phyloP scores from a whole-genome alignment of 2,797 vertebrate genomes.

The Danio kyathit region DNA sequence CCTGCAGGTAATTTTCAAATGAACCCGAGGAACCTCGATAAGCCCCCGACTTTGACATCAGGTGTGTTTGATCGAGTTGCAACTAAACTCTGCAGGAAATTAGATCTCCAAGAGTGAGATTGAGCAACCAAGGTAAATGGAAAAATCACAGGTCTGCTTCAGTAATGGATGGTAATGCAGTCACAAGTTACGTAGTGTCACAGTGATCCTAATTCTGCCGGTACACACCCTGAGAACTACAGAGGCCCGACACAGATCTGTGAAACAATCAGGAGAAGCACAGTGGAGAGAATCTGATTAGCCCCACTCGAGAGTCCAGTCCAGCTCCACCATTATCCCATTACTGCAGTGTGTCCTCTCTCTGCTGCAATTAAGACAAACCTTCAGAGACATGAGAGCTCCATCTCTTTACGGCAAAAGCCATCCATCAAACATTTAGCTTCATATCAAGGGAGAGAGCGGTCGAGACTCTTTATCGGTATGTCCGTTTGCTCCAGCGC shows the following conservation, averaged over 20 bases:
- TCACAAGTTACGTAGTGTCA: constrained; percentile 35
- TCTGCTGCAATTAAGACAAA: constrained; percentile 82
- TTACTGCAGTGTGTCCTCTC: constrained; percentile 79
- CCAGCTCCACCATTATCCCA: constrained; percentile 83
- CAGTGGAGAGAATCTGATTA: constrained; percentile 77
- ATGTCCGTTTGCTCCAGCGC: constrained; percentile 48
- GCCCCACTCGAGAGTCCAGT: constrained; percentile 70
- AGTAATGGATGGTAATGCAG: constrained; percentile 43
- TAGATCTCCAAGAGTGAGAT: constrained; percentile 38
- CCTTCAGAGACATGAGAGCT: constrained; percentile 76
- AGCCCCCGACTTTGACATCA: constrained; percentile 26
- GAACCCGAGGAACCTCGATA: constrained; percentile 10
- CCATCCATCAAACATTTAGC: constrained; percentile 78
- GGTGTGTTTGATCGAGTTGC: constrained; percentile 34
- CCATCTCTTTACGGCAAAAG: constrained; percentile 74
- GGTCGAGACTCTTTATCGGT: constrained; percentile 53
- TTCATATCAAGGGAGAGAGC: constrained; percentile 74
- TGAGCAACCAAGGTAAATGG: constrained; percentile 40
- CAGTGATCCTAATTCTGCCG: constrained; percentile 47
- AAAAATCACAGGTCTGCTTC: constrained; percentile 40
- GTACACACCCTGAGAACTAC: constrained; percentile 40
- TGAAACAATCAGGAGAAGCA: constrained; percentile 66
- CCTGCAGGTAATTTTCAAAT: constrained; percentile 17
- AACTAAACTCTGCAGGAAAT: constrained; percentile 41
- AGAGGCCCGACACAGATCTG: constrained; percentile 46